phyloP scores from a whole-genome alignment of 2,888 invertebrate genomes.

The Seira musarum region DNA sequence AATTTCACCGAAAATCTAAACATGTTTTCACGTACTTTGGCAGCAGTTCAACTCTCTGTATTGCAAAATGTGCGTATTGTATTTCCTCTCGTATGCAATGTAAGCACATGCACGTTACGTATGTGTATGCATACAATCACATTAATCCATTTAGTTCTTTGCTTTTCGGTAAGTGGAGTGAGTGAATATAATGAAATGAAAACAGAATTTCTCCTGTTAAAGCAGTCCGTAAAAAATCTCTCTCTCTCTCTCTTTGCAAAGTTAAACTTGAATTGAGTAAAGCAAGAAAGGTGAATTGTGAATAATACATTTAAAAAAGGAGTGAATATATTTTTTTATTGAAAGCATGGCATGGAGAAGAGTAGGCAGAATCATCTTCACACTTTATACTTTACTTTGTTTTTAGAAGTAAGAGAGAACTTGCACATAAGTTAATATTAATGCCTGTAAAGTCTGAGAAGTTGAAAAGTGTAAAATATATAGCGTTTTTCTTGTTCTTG shows the following conservation, averaged over 20 bases:
- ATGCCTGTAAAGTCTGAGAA: too few relatives aligned
- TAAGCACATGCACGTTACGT: neutral
- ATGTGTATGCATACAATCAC: neutral
- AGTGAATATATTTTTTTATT: neutral
- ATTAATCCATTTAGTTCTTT: neutral
- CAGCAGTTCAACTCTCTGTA: slow-evolving; percentile 5
- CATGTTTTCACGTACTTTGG: slow-evolving; percentile 5
- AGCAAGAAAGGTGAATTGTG: neutral
- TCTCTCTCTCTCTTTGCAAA: neutral
- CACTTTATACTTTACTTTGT: slow-evolving; percentile 10
- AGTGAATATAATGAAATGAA: neutral
- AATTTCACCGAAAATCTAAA: neutral
- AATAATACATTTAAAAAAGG: neutral
- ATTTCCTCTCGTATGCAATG: neutral
- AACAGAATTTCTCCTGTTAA: neutral
- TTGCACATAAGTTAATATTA: neutral
- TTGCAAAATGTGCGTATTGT: slow-evolving; percentile 12
- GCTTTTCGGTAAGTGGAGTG: neutral
- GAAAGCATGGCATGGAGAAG: neutral
- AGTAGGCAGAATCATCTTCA: slow-evolving; percentile 10
- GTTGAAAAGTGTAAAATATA: slow-evolving; percentile 1
- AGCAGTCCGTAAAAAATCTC: neutral
- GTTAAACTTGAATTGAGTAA: too few relatives aligned
- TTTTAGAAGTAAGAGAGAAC: neutral
- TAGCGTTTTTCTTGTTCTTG: neutral